A percentile compares a stretch with the other conserved stretches of the same genome.
These are phyloP conservation scores for Erebia aethiops DNA, from an alignment of 2,888 invertebrate genomes.

Conservation along the genomic window DNA sequence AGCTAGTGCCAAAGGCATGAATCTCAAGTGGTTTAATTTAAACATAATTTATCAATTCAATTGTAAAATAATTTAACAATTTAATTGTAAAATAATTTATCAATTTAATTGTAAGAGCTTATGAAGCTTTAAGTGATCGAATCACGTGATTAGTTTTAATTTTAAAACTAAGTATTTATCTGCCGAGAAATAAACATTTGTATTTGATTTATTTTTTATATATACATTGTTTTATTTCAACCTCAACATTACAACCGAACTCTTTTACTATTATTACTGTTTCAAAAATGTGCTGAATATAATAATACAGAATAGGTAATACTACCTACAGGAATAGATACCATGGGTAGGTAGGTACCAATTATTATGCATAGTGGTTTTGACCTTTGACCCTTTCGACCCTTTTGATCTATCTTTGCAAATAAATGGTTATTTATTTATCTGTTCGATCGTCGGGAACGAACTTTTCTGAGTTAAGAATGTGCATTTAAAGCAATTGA, in stretches of 20 bases:
- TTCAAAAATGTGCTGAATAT: too few relatives aligned
- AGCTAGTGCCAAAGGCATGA: slow-evolving; percentile 75
- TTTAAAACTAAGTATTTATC: slow-evolving; percentile 41
- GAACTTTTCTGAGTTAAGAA: too few relatives aligned
- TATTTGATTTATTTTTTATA: slow-evolving; percentile 55
- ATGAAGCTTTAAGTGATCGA: slow-evolving; percentile 69
- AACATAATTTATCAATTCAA: slow-evolving; percentile 26
- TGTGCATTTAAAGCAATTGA: too few relatives aligned
- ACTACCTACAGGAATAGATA: too few relatives aligned
- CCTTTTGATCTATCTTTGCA: too few relatives aligned
- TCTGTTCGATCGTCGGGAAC: too few relatives aligned
- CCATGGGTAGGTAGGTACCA: too few relatives aligned
- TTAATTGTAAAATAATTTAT: slow-evolving; percentile 52
- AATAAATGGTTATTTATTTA: too few relatives aligned
- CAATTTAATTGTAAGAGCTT: slow-evolving; percentile 56
- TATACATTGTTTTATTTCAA: slow-evolving; percentile 39
- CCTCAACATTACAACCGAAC: background rate
- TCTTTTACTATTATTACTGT: too few relatives aligned
- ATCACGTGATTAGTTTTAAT: slow-evolving; percentile 58
- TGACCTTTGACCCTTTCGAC: too few relatives aligned
- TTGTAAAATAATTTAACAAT: slow-evolving; percentile 50
- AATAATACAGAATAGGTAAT: too few relatives aligned
- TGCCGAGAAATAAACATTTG: slow-evolving; percentile 52
- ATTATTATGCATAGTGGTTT: too few relatives aligned
- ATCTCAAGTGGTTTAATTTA: slow-evolving; percentile 65